phyloP scores from a whole-genome alignment of 2,888 invertebrate genomes.

The Cantharis flavilabris region DNA sequence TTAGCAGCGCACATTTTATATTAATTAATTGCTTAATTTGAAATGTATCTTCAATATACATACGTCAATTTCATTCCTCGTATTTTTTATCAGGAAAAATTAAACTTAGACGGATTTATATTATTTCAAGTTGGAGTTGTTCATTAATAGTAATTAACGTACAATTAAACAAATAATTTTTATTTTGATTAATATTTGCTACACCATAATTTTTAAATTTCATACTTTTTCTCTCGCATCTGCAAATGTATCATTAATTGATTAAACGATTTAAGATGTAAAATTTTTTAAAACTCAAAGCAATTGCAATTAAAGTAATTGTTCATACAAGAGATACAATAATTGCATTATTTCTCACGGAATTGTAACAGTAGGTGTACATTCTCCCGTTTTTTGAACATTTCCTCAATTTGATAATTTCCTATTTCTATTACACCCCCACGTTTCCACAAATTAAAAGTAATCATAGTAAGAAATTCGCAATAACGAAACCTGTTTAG shows the following conservation, averaged over 20 bases:
- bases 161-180: neutral
- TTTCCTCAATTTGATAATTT: slow-evolving; percentile 46
- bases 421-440: slow-evolving; percentile 38
- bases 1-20: neutral
- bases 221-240: neutral
- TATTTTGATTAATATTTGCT: neutral
- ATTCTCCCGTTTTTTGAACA: slow-evolving; percentile 41
- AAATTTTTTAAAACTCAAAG: neutral
- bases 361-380: slow-evolving; percentile 37
- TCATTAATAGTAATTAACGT: neutral
- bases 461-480: neutral
- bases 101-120: neutral
- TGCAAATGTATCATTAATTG: neutral
- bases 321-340: slow-evolving; percentile 3
- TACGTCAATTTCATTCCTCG: neutral
- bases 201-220: neutral
- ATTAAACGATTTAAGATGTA: neutral
- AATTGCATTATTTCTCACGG: slow-evolving; percentile 37
- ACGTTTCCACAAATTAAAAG: slow-evolving; percentile 29
- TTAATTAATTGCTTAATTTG: neutral
- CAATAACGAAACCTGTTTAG: neutral
- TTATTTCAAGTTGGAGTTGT: neutral
- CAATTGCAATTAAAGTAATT: neutral
- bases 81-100: neutral
- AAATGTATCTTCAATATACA: neutral